A percentile compares a stretch with the other conserved stretches of the same genome.
Evolutionary conservation across 1,140 invertebrate species (phyloP).

Genomic region (Magallana gigas): DNA sequence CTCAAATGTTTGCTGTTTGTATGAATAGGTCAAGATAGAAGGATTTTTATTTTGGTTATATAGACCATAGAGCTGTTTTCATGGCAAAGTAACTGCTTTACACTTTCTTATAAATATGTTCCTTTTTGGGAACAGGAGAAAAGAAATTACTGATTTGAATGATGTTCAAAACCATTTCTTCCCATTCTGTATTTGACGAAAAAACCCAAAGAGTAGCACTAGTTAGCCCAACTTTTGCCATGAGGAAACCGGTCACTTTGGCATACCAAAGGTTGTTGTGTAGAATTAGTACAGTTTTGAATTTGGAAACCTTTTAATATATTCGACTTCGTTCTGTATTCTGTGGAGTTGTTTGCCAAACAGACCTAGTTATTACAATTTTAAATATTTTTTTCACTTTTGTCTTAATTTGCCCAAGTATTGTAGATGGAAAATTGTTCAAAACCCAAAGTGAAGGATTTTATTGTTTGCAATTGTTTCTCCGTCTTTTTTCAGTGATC

Average conservation of each 20-base stretch:
- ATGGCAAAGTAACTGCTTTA: neutral
- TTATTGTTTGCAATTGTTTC: neutral
- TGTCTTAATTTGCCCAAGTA: conserved; percentile 33
- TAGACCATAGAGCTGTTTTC: neutral
- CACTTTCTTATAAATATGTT: too few species aligned
- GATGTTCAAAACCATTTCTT: too few species aligned
- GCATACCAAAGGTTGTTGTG: neutral
- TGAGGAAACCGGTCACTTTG: neutral
- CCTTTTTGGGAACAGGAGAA: neutral
- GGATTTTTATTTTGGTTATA: neutral
- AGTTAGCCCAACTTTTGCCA: neutral
- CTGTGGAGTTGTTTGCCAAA: conserved; percentile 35
- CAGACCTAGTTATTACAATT: conserved; percentile 31
- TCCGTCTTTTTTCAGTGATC: neutral
- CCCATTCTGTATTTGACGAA: too few species aligned
- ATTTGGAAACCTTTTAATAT: neutral
- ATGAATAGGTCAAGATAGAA: conserved; percentile 7
- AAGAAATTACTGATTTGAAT: neutral
- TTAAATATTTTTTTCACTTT: conserved; percentile 19
- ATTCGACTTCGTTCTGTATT: neutral
- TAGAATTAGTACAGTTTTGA: neutral
- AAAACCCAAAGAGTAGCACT: neutral
- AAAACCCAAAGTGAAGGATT: conserved; percentile 13
- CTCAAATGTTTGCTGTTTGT: conserved; percentile 9
- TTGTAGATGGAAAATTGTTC: neutral